Evolutionary conservation across 2,797 vertebrate species (phyloP).

Genomic region (Falco columbarius): DNA sequence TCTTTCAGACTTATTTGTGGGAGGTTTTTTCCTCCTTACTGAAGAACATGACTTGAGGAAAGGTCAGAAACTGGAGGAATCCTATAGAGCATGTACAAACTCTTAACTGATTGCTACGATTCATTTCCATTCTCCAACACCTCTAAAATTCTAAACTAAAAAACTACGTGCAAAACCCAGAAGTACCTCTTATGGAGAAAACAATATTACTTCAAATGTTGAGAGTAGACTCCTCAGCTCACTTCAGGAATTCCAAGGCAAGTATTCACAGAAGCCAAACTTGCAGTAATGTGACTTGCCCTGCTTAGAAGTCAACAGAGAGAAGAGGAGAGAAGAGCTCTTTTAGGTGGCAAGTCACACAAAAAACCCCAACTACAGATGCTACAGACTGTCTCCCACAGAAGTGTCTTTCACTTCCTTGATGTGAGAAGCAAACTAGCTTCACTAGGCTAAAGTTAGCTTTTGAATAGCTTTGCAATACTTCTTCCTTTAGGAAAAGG

Average conservation of each 20-base stretch:
- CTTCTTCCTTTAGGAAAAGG: neutral
- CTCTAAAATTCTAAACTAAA: neutral
- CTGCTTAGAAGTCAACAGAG: neutral
- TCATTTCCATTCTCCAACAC: neutral
- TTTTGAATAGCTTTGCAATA: neutral
- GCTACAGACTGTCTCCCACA: neutral
- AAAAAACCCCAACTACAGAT: neutral
- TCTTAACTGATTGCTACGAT: neutral
- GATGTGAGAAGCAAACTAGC: neutral
- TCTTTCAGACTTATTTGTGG: neutral
- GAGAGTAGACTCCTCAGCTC: neutral
- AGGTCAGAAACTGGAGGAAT: neutral
- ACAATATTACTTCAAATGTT: neutral
- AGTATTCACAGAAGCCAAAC: neutral
- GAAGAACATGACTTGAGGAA: neutral
- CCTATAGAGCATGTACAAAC: neutral
- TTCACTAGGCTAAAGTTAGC: constrained; percentile 11
- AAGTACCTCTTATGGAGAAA: neutral
- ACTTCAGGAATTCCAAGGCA: neutral
- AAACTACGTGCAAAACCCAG: neutral
- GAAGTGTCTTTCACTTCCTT: constrained; percentile 30
- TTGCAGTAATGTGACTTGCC: neutral
- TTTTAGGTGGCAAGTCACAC: neutral
- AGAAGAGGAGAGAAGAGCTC: neutral
- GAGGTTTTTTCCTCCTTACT: neutral